Percentiles rank a stretch among this genome's conserved stretches.
Conservation (phyloP, 2,888 invertebrate species). For the Isotomurus palustris region DNA sequence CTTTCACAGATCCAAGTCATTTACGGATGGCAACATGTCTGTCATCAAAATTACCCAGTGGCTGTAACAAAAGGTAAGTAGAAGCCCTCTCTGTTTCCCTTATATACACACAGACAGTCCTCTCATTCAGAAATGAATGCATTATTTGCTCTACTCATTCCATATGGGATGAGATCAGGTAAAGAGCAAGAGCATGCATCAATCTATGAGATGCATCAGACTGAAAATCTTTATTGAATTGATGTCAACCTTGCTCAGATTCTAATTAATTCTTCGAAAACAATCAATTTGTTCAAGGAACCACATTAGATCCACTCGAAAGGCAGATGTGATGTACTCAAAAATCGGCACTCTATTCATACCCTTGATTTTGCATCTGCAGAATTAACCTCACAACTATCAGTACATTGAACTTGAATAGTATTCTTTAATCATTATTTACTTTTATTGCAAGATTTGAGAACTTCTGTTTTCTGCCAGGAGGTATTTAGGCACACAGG, state of each 20-base stretch:
- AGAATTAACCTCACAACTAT: too few relatives aligned
- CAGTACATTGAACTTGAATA: too few relatives aligned
- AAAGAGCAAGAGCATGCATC: too few relatives aligned
- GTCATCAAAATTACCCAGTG: conserved; percentile 45
- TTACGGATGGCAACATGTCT: conserved; percentile 48
- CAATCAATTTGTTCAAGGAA: not conserved
- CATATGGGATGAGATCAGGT: too few relatives aligned
- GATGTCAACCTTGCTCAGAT: not conserved
- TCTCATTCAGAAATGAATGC: not conserved
- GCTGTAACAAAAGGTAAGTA: conserved; percentile 46
- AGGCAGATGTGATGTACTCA: conserved; percentile 4
- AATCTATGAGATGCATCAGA: too few relatives aligned
- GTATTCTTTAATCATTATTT: too few relatives aligned
- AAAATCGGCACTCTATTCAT: too few relatives aligned
- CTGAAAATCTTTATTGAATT: too few relatives aligned
- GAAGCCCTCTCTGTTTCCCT: not conserved
- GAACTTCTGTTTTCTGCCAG: too few relatives aligned
- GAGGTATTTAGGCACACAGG: too few relatives aligned
- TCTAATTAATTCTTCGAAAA: not conserved
- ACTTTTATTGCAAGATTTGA: too few relatives aligned
- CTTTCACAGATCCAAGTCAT: conserved; percentile 45
- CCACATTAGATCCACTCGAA: not conserved
- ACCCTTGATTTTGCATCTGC: too few relatives aligned
- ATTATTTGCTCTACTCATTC: not conserved
- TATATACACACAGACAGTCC: not conserved